Percentiles rank a stretch among this genome's conserved stretches.
phyloP scores from a whole-genome alignment of 2,888 invertebrate species.

The Coelogynopora nodosa region DNA sequence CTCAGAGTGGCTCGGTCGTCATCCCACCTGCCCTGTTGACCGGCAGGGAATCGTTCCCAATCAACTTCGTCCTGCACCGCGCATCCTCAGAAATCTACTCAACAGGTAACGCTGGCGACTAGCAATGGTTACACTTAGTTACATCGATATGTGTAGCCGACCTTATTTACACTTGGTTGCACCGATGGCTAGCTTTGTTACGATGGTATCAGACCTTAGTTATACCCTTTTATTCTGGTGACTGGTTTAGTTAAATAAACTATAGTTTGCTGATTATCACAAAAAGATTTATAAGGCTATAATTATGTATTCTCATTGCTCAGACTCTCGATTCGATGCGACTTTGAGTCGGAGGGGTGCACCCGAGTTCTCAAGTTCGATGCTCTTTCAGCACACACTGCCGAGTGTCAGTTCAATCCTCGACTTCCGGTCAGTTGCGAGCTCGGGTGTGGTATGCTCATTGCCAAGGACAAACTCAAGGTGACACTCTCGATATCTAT shows the following conservation, averaged over 20 bases:
- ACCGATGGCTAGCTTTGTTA: too few relatives aligned
- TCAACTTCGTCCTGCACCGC: slow-evolving; percentile 83
- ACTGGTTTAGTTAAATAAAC: too few relatives aligned
- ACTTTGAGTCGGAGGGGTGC: slow-evolving; percentile 83
- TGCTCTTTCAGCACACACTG: slow-evolving; percentile 74
- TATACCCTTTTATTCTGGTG: too few relatives aligned
- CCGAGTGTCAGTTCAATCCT: slow-evolving; percentile 88
- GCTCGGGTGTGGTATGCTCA: slow-evolving; percentile 84
- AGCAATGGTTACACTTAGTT: too few relatives aligned
- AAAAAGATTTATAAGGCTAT: too few relatives aligned
- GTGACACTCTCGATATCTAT: not conserved
- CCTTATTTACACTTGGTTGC: too few relatives aligned
- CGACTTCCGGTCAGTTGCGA: slow-evolving; percentile 88
- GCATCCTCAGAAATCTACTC: slow-evolving; percentile 80
- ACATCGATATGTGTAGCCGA: too few relatives aligned
- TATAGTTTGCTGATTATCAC: too few relatives aligned
- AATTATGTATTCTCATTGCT: too few relatives aligned
- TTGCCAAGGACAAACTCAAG: slow-evolving; percentile 75
- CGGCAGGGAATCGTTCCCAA: slow-evolving; percentile 79
- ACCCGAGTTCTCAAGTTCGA: slow-evolving; percentile 79
- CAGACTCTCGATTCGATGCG: slow-evolving; percentile 79
- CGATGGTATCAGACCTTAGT: too few relatives aligned
- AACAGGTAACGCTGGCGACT: too few relatives aligned
- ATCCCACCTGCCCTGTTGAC: slow-evolving; percentile 90
- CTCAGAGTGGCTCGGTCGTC: slow-evolving; percentile 86